Percentiles rank a stretch among this genome's conserved stretches.
Evolutionary conservation across 2,888 invertebrate species (phyloP).

Genomic region (Mythimna ferrago): DNA sequence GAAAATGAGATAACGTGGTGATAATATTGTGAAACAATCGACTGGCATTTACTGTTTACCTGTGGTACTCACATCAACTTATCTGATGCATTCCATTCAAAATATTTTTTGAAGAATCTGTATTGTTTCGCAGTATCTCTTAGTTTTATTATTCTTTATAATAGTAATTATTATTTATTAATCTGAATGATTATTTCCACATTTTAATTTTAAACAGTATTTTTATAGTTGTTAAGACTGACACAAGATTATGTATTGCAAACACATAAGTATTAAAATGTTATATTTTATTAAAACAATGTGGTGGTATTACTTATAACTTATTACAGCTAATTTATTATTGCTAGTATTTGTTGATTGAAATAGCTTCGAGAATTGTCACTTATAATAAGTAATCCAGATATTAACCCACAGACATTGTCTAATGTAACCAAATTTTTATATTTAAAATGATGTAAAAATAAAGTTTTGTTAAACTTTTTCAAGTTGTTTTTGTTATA

Average conservation of each 20-base stretch:
- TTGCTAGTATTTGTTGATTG: constrained; percentile 73
- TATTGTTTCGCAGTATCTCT: constrained; percentile 78
- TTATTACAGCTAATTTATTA: constrained; percentile 80
- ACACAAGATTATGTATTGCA: constrained; percentile 86
- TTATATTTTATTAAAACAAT: constrained; percentile 77
- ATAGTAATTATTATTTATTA: constrained; percentile 65
- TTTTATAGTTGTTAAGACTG: constrained; percentile 89
- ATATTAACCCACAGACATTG: constrained; percentile 84
- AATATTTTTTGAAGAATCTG: constrained; percentile 72
- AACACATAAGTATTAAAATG: constrained; percentile 85
- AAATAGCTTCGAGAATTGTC: constrained; percentile 77
- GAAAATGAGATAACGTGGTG: constrained; percentile 41
- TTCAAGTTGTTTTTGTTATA: constrained; percentile 61
- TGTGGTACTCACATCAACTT: constrained; percentile 64
- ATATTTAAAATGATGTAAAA: constrained; percentile 81
- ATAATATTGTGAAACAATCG: constrained; percentile 64
- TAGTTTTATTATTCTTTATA: constrained; percentile 64
- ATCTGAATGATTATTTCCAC: constrained; percentile 72
- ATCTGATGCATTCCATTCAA: constrained; percentile 82
- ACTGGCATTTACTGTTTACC: constrained; percentile 73
- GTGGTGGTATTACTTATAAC: constrained; percentile 84
- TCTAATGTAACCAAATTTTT: constrained; percentile 86
- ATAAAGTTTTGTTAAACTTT: constrained; percentile 86
- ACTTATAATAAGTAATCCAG: constrained; percentile 78
- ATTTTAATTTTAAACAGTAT: constrained; percentile 85